Base-by-base conservation (phyloP, 2,113 vertebrate genomes). In the Rallus limicola region DNA sequence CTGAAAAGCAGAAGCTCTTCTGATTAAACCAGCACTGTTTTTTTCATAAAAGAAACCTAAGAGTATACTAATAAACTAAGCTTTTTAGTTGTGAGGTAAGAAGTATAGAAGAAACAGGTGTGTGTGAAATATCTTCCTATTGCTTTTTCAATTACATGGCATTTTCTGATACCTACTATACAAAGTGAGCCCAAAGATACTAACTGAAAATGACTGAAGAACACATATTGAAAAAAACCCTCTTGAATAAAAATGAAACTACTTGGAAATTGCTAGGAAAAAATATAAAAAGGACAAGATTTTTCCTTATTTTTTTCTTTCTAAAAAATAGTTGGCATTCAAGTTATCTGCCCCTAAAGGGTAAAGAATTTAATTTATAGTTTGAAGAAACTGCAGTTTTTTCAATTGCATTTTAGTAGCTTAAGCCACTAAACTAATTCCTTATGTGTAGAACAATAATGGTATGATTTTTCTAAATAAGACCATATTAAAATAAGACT, bases 401-500 rank as follows among this genome's bases (percentile, higher is more conserved):
- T 77, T 48, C 68, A 46, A 52, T 12, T 82, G 40, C 23, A 65
- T 82, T 93, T 91, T 78, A 92, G 72, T 56, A 95, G 87, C 48
- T 83, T 86, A 88, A 90, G 79, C 76, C 82, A 83, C 75, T 78
- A 94, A 97, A 90, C 33, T 59, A 71, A 34, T 60, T 95, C 76
- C 92, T 92, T 88, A 78, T 83, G 88, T 78, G 82, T n/a, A 88
- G 52, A 95, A 95, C 64, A 96, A 79, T 29, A 85, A 74, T 36
- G 46, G 59, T 19, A 34, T 78, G 85, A 58, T 72, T 63, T 83
- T 86, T 40, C 33, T 85, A 31, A 52, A 91, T 48, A 48, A 48
- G 48, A 48, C 48, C 48, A 48, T 48, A 48, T 46, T 88, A 58
- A 87, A 92, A 12, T 62, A 86, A 90, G 68, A 86, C 38, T 71